phyloP scores from a whole-genome alignment of 2,113 vertebrate species.

The Ptilorrhoa leucosticta region DNA sequence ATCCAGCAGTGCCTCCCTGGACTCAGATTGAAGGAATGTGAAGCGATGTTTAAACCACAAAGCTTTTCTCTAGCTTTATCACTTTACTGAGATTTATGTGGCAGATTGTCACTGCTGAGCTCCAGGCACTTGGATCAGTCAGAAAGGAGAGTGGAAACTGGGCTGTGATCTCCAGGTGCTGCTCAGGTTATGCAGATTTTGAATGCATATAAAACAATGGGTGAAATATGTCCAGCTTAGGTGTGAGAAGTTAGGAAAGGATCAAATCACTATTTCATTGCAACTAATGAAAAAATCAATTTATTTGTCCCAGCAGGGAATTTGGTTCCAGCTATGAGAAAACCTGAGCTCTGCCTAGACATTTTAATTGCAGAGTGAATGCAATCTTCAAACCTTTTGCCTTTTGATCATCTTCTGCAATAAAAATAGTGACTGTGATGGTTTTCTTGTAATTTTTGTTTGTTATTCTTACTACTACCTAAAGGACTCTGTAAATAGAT shows the following conservation, averaged over 20 bases:
- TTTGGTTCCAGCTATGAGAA: not conserved
- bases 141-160: not conserved
- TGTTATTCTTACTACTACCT: not conserved
- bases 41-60: not conserved
- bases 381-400: not conserved
- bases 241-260: not conserved
- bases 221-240: not conserved
- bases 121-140: fast-evolving
- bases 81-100: not conserved
- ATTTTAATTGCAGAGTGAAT: not conserved
- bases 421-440: not conserved
- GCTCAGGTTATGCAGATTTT: not conserved
- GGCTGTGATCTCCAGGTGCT: not conserved
- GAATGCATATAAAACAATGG: not conserved
- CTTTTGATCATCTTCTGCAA: not conserved
- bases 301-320: not conserved
- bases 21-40: not conserved
- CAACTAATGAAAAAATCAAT: not conserved
- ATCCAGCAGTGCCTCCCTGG: not conserved
- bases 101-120: not conserved
- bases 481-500: not conserved
- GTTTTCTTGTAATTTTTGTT: not conserved
- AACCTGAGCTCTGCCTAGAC: not conserved
- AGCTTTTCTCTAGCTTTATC: not conserved
- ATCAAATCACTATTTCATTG: not conserved